Conservation (phyloP, 30 jellyfish, hydroid and myxozoan genomes). For the Aurelia aurita region DNA sequence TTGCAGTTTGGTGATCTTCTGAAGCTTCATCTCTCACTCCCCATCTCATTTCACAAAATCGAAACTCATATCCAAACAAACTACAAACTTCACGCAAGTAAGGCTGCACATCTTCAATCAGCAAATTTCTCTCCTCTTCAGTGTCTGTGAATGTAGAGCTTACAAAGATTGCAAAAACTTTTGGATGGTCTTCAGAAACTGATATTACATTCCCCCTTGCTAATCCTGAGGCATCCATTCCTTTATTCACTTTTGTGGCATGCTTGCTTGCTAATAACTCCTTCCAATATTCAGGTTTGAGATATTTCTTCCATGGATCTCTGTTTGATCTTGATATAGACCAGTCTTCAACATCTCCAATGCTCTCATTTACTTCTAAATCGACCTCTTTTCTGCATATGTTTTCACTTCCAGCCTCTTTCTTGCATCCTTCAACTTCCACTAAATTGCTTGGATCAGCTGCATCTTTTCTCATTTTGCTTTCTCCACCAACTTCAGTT, state of each 20-base stretch:
- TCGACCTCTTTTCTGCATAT: not conserved
- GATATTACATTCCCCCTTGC: conserved; percentile 4
- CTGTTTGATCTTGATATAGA: conserved; percentile 39
- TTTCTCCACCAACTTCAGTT: no score
- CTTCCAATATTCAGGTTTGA: conserved; percentile 22
- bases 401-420: not conserved
- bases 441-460: not conserved
- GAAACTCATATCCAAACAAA: conserved; percentile 55
- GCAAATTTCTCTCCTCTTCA: conserved; percentile 42
- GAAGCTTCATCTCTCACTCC: conserved; percentile 64
- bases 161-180: conserved; percentile 33
- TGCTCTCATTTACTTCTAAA: not conserved
- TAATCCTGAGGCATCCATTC: not conserved
- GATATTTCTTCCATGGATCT: conserved; percentile 34
- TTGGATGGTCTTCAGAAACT: conserved; percentile 1
- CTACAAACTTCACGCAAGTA: conserved; percentile 50
- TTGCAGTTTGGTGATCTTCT: conserved; percentile 55
- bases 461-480: not conserved
- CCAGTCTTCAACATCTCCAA: conserved; percentile 3
- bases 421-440: not conserved
- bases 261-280: not conserved
- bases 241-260: not conserved
- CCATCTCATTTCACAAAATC: conserved; percentile 67
- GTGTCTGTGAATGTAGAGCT: conserved; percentile 60
- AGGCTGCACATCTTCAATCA: conserved; percentile 64